Conservation (phyloP, 1,140 invertebrate species). For the Penaeus chinensis region DNA sequence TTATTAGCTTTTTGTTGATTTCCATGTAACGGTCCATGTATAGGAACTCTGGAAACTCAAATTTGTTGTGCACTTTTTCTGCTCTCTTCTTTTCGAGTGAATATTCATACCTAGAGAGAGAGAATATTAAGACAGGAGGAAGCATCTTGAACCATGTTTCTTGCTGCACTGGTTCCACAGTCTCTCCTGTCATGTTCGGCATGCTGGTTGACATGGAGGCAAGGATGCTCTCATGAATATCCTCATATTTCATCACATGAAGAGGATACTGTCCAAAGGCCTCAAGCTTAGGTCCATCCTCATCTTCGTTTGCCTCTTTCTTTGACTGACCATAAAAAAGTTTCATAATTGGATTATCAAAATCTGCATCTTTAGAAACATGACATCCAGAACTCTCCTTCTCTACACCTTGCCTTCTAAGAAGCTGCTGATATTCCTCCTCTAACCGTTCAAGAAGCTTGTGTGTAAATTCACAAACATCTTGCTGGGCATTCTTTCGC, state of each 20-base stretch:
- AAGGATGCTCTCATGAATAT: constrained; percentile 70
- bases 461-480: constrained; percentile 72
- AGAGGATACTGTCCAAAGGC: constrained; percentile 71
- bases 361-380: constrained; percentile 61
- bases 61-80: constrained; percentile 72
- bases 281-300: constrained; percentile 66
- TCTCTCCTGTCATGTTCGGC: constrained; percentile 54
- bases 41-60: constrained; percentile 70
- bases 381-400: constrained; percentile 61
- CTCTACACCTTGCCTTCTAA: constrained; percentile 61
- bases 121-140: constrained; percentile 71
- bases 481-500: constrained; percentile 66
- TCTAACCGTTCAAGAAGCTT: constrained; percentile 71
- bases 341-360: constrained; percentile 70
- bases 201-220: constrained; percentile 68
- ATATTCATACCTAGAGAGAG: constrained; percentile 71
- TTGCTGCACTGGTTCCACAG: constrained; percentile 48
- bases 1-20: constrained; percentile 69
- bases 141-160: constrained; percentile 70
- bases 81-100: constrained; percentile 69
- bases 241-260: constrained; percentile 69
- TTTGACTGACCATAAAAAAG: constrained; percentile 71
- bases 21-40: constrained; percentile 72
- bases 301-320: constrained; percentile 66
- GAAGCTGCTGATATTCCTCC: constrained; percentile 69